A percentile compares a stretch with the other conserved stretches of the same genome.
Evolutionary conservation across 2,888 invertebrate species (phyloP).

Genomic region (Microctonus hyperodae): DNA sequence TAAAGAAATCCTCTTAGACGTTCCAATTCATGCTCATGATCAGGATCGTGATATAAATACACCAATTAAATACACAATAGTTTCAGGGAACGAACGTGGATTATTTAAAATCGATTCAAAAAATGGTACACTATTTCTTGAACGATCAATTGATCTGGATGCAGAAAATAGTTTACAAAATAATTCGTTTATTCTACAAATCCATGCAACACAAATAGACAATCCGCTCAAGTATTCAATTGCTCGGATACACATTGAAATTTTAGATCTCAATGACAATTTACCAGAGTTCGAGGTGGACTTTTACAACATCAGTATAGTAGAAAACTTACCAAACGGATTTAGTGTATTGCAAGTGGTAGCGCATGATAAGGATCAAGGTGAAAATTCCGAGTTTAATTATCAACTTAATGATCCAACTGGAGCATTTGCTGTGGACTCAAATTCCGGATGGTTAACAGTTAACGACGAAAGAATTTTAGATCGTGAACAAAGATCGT

Average conservation of each 20-base stretch:
- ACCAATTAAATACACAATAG: conserved; percentile 78
- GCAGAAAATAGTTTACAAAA: conserved; percentile 74
- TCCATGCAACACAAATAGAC: conserved; percentile 81
- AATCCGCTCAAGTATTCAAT: conserved; percentile 78
- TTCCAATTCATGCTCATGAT: conserved; percentile 79
- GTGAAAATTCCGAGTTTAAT: conserved; percentile 83
- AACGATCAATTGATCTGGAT: conserved; percentile 84
- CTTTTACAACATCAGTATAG: conserved; percentile 90
- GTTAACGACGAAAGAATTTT: conserved; percentile 78
- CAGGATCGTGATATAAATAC: conserved; percentile 80
- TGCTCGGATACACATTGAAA: conserved; percentile 77
- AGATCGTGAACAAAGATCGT: conserved; percentile 79
- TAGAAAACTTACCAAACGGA: conserved; percentile 88
- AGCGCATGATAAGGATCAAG: conserved; percentile 83
- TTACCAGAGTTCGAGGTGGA: conserved; percentile 88
- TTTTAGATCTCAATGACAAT: conserved; percentile 84
- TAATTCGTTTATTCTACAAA: conserved; percentile 79
- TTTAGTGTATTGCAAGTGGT: conserved; percentile 75
- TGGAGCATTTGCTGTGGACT: conserved; percentile 82
- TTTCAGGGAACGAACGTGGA: conserved; percentile 81
- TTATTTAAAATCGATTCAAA: conserved; percentile 77
- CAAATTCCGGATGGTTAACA: conserved; percentile 84
- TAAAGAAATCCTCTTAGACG: conserved; percentile 73
- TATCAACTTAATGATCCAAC: conserved; percentile 78
- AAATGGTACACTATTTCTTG: conserved; percentile 79